Evolutionary conservation across 2,113 vertebrate species (phyloP).

Genomic region (Pipa parva): DNA sequence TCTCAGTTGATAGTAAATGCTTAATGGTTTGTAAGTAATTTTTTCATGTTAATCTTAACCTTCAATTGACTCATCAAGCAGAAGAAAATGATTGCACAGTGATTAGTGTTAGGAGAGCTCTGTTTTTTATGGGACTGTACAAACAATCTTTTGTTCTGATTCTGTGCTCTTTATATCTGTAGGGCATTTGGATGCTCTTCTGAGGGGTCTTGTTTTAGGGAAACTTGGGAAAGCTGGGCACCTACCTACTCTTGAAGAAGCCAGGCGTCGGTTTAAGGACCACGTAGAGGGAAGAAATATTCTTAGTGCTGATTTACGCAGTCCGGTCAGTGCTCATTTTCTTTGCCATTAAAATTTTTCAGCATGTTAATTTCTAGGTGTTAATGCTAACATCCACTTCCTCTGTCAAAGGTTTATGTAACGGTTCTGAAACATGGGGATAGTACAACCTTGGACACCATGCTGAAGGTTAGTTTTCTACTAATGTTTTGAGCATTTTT

Average conservation of each 20-base stretch:
- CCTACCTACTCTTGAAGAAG: slow-evolving; percentile 90
- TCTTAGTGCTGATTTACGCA: slow-evolving; percentile 89
- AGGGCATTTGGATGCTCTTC: slow-evolving; percentile 91
- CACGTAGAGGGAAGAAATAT: slow-evolving; percentile 85
- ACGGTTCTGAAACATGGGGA: slow-evolving; percentile 95
- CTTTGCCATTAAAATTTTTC: too few species aligned
- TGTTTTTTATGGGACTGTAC: too few species aligned
- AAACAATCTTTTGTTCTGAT: too few species aligned
- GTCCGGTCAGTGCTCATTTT: slow-evolving; percentile 70
- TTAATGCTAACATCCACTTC: not conserved
- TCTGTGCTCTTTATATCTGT: not conserved
- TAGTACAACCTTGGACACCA: slow-evolving; percentile 81
- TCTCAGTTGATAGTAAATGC: too few species aligned
- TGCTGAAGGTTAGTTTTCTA: slow-evolving; percentile 81
- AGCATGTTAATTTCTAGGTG: too few species aligned
- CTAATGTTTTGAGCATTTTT: not conserved
- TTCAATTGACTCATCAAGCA: too few species aligned
- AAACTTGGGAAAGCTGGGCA: slow-evolving; percentile 95
- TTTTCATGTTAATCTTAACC: too few species aligned
- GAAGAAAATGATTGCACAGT: too few species aligned
- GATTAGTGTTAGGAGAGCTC: too few species aligned
- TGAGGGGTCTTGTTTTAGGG: slow-evolving; percentile 87
- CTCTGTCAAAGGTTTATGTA: slow-evolving; percentile 78
- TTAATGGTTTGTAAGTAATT: too few species aligned
- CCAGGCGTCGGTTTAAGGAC: slow-evolving; percentile 88